Evolutionary conservation across 2,888 invertebrate species (phyloP), one percentile per base, ranked within the genome.

Genomic region (Drosophila vallismaia): DNA sequence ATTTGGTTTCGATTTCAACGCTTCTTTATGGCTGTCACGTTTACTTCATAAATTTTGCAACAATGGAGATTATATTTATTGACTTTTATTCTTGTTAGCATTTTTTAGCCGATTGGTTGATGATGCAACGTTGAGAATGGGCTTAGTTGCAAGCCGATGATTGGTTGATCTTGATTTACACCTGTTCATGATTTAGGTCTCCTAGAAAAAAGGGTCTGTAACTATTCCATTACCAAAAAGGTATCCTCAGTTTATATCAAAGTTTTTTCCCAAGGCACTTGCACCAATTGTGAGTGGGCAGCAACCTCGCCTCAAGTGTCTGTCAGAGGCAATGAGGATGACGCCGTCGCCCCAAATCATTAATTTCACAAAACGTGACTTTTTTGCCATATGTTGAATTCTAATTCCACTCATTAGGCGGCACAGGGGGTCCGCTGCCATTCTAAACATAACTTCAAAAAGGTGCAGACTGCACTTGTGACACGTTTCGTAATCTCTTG

Each of bases 361-460:
- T 87, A 86, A 87, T 82, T 82, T 75, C 69, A 76, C 75, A 78
- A 87, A 85, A 85, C 85, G 85, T 85, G 85, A 85, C 85, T 85
- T 85, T 85, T 88, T 85, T 85, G 88, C 86, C 88, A 83, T 87
- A 87, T 87, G 86, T 87, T 82, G 76, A 87, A 84, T 84, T 79
- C 88, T 84, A 87, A 84, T 84, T 84, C 77, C 88, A 85, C 86
- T 84, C 84, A 84, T 84, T 84, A 87, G 87, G 74, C 57, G 72
- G 72, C 62, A 56, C 75, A 59, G 71, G 68, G 80, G 48, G 71
- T 48, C 71, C 62, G 62, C 59, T 71, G 72, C 64, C 69, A 52
- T 86, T 77, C 82, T 82, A 82, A 86, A 84, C 86, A 82, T 86
- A 82, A 86, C 82, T 82, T 82, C 82, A 82, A 86, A 75, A 84